phyloP scores from a whole-genome alignment of 1,140 invertebrate genomes.

The Drosophila funebris region DNA sequence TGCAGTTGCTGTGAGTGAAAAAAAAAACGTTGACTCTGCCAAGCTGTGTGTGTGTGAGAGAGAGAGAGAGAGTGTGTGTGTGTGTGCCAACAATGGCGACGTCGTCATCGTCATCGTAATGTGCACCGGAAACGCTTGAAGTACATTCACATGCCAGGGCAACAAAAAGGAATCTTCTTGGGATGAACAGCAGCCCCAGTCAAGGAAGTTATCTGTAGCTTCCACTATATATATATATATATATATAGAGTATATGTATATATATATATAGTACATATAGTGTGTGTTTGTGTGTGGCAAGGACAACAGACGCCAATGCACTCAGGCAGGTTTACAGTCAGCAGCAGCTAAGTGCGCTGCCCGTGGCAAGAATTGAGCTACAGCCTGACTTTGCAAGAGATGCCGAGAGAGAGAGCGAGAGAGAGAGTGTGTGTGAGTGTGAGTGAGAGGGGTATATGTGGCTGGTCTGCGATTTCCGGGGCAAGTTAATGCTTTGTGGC shows the following conservation, averaged over 20 bases:
- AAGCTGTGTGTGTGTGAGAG: conserved; percentile 1
- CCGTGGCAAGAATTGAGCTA: conserved; percentile 8
- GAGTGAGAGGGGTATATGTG: neutral
- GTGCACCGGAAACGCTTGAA: conserved; percentile 80
- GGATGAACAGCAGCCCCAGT: conserved; percentile 51
- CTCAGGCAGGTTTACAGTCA: conserved; percentile 54
- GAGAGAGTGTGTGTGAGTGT: neutral
- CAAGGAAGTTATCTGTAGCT: conserved; percentile 62
- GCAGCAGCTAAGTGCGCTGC: conserved; percentile 35
- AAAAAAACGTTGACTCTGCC: conserved; percentile 59
- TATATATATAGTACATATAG: conserved; percentile 1
- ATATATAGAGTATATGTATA: conserved; percentile 18
- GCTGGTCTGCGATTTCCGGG: conserved; percentile 12
- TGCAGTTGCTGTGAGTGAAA: conserved; percentile 18
- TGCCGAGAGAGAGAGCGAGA: neutral
- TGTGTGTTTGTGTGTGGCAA: conserved; percentile 50
- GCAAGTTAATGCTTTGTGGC: conserved; percentile 23
- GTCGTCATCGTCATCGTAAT: conserved; percentile 68
- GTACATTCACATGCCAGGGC: conserved; percentile 75
- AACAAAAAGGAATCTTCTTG: conserved; percentile 48
- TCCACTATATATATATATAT: neutral
- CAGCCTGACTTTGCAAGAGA: no score
- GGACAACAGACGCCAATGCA: conserved; percentile 80
- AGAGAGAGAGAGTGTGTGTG: conserved; percentile 20
- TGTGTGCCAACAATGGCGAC: conserved; percentile 69